Conservation (phyloP, 2,113 vertebrate genomes). For the Propithecus coquereli region DNA sequence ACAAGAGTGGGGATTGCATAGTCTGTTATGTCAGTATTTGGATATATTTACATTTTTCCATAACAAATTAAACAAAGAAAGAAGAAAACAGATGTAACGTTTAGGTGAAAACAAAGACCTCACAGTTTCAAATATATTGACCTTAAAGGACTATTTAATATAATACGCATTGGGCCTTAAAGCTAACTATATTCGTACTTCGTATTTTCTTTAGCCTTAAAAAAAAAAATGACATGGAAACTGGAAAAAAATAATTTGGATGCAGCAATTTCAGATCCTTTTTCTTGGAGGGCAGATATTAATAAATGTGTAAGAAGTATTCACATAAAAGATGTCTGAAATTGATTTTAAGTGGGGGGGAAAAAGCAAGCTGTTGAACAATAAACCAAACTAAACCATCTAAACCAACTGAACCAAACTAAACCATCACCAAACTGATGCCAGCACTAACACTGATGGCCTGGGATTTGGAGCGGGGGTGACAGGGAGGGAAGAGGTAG, state of each 20-base stretch:
- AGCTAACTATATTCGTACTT: background rate
- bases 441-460: background rate
- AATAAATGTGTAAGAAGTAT: background rate
- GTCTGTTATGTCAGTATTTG: background rate
- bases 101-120: background rate
- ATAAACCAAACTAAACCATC: background rate
- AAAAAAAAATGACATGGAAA: background rate
- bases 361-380: background rate
- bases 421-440: background rate
- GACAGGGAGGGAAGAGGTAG: no score
- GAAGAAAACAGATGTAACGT: background rate
- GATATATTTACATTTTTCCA: background rate
- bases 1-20: rapidly evolving
- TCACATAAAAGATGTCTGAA: background rate
- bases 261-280: background rate
- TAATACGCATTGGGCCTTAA: background rate
- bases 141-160: background rate
- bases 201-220: background rate
- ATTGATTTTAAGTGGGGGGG: background rate
- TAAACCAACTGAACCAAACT: background rate
- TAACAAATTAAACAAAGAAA: background rate
- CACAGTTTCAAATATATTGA: background rate
- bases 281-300: background rate
- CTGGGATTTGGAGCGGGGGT: no score
- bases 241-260: background rate